Evolutionary conservation across 2,888 invertebrate species (phyloP).

Genomic region (Eutolmus rufibarbis): DNA sequence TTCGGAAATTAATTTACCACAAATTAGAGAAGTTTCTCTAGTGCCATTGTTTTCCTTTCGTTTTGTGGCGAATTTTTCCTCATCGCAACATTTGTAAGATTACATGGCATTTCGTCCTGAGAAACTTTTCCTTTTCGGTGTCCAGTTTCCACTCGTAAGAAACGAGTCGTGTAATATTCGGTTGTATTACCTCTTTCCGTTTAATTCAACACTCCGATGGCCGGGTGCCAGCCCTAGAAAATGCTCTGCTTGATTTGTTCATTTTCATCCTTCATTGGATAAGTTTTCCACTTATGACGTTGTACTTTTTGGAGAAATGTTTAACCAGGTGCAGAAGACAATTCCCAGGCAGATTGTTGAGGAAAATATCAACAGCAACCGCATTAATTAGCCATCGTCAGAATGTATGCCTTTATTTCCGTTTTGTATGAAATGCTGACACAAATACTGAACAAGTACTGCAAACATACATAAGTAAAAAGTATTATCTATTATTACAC

Average conservation of each 20-base stretch:
- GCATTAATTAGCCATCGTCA: not conserved
- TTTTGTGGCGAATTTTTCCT: not conserved
- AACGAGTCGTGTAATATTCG: not conserved
- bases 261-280: not conserved
- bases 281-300: not conserved
- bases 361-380: not conserved
- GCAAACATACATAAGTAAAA: no score
- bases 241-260: not conserved
- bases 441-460: no score
- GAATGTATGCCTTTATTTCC: not conserved
- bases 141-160: not conserved
- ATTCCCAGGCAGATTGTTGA: not conserved
- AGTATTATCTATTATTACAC: no score
- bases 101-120: not conserved
- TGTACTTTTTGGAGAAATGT: not conserved
- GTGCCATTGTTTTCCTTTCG: not conserved
- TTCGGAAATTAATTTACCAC: not conserved
- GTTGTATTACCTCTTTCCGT: not conserved
- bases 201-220: not conserved
- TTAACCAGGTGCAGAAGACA: not conserved
- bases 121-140: not conserved
- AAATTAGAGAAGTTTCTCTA: not conserved
- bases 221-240: not conserved
- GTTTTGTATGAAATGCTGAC: no score
- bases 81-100: not conserved